A percentile compares a stretch with the other conserved stretches of the same genome.
Conservation (phyloP, 2,888 invertebrate genomes). For the Leptinotarsa juncta region DNA sequence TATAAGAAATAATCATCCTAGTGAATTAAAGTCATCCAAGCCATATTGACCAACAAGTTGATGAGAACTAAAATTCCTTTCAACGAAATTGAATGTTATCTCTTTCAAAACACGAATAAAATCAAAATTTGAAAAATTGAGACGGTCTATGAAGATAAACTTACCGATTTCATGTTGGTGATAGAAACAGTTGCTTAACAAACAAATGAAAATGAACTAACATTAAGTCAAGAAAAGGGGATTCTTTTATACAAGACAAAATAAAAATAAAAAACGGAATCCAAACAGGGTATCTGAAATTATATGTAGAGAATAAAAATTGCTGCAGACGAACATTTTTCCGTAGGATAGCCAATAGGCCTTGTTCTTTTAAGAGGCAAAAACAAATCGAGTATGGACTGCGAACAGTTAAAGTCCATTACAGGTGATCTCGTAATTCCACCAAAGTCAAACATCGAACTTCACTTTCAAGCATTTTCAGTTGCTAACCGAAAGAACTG, state of each 20-base stretch:
- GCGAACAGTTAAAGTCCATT: constrained; percentile 27
- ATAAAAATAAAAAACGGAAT: constrained; percentile 36
- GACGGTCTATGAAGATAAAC: constrained; percentile 10
- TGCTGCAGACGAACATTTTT: constrained; percentile 45
- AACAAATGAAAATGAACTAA: constrained; percentile 42
- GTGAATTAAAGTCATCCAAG: too few relatives aligned
- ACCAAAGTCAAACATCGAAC: constrained; percentile 29
- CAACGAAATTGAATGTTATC: too few relatives aligned
- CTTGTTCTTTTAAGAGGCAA: constrained; percentile 42
- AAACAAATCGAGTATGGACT: constrained; percentile 44
- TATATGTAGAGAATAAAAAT: constrained; percentile 41
- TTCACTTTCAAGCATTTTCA: neutral
- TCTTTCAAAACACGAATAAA: neutral
- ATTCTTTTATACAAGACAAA: constrained; percentile 38
- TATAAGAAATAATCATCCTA: too few relatives aligned
- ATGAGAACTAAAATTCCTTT: too few relatives aligned
- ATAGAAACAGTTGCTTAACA: constrained; percentile 36
- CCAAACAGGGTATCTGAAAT: constrained; percentile 38
- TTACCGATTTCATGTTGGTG: constrained; percentile 40
- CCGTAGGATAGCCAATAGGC: constrained; percentile 42
- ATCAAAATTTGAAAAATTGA: neutral
- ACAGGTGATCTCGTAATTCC: constrained; percentile 29
- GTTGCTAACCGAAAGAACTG: too few relatives aligned
- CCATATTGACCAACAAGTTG: too few relatives aligned
- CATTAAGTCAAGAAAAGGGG: constrained; percentile 34